Evolutionary conservation across 2,888 invertebrate species (phyloP).

Genomic region (Sipha maydis): DNA sequence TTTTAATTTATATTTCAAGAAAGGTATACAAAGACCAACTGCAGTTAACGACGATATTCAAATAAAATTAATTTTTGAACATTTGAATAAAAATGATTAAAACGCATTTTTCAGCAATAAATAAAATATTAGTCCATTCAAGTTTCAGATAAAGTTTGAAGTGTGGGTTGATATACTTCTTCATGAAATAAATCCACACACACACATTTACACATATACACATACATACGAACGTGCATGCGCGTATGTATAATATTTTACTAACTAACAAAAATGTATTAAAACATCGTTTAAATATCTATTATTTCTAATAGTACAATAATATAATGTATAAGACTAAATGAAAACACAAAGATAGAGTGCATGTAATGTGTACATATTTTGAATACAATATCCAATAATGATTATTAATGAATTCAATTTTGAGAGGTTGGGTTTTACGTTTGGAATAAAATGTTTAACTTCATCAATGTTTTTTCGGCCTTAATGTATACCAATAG

Average conservation of each 20-base stretch:
- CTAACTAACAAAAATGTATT: not conserved
- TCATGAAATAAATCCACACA: not conserved
- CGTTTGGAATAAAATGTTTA: not conserved
- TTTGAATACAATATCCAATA: slow-evolving; percentile 31
- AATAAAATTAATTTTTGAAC: not conserved
- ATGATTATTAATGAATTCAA: slow-evolving; percentile 1
- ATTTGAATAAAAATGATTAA: not conserved
- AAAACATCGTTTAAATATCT: not conserved
- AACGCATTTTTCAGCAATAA: not conserved
- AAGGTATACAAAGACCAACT: not conserved
- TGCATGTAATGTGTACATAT: not conserved
- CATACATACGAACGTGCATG: not conserved
- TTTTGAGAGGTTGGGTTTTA: not conserved
- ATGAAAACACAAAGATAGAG: not conserved
- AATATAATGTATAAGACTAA: not conserved
- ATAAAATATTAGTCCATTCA: not conserved
- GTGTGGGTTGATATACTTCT: not conserved
- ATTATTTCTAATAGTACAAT: not conserved
- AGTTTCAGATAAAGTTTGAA: not conserved
- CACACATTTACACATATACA: not conserved
- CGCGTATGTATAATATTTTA: too few relatives aligned
- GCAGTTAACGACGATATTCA: not conserved
- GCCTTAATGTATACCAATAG: not conserved
- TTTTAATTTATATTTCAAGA: not conserved
- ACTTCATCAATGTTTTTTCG: slow-evolving; percentile 16